Evolutionary conservation across 1,140 invertebrate species (phyloP), one percentile per base, ranked within the genome.

Genomic region (Drosophila ananassae): DNA sequence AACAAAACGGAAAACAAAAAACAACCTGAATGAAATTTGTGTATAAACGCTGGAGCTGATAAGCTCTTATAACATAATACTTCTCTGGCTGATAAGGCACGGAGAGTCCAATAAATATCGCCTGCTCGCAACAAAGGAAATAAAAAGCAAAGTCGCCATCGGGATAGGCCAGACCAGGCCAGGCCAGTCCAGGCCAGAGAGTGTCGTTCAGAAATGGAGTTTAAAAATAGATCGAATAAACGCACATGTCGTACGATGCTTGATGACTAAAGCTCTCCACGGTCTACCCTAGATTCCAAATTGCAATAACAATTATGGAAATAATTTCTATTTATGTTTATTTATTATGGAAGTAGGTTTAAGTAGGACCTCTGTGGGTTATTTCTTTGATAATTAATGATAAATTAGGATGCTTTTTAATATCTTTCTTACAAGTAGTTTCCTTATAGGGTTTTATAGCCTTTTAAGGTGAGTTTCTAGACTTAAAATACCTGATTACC

Each of bases 11-110:
- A 50, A 59, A 47, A 61, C 30, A 73, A 77, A 73, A n/a, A n/a
- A 61, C 52, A 57, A 78, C 39, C 79, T 69, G 79, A 66, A 76
- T 81, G 60, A 55, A 44, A 72, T 53, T 72, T 73, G 66, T 71
- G 73, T 22, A 57, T 22, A 62, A 68, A 47, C 47, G 47, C 24
- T 47, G 21, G 2, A 21, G 56, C 60, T 66, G 79, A 81, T 81
- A 81, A 81, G 54, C 41, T 44, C 25, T 57, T 39, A n/a, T 44
- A 44, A 44, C 13, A 46, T 39, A 58, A 24, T 46, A 32, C 22
- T 50, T 67, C 67, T 58, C 67, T 58, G 46, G 30, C 61, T 67
- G 77, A 77, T 73, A 79, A 76, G 54, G n/a, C 25, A 44, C 37
- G 57, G 37, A 57, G 59, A 25, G 34, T 28, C 37, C 9, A 17